A percentile compares a stretch with the other conserved stretches of the same genome.
phyloP scores from a whole-genome alignment of 2,797 vertebrate genomes.

The Scleropages formosus region DNA sequence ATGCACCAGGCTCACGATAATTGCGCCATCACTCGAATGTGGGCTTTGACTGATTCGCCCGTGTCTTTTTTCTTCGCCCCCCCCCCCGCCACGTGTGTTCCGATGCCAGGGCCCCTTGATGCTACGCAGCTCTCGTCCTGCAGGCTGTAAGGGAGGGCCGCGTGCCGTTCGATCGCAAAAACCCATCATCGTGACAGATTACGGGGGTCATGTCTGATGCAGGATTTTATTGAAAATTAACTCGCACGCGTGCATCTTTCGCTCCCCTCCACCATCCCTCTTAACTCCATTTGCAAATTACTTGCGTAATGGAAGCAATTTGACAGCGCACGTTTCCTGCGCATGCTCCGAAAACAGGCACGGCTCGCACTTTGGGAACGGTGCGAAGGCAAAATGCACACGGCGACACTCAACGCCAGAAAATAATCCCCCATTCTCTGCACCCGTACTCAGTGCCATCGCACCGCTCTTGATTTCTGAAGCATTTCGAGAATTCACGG shows the following conservation, averaged over 20 bases:
- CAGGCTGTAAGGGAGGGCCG: too few relatives aligned
- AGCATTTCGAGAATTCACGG: too few relatives aligned
- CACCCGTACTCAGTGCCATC: too few relatives aligned
- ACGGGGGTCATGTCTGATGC: not conserved
- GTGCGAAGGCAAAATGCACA: not conserved
- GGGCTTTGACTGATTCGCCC: not conserved
- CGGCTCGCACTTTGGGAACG: not conserved
- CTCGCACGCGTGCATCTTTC: not conserved
- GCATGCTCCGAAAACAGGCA: not conserved
- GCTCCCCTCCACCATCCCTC: not conserved
- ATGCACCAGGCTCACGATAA: not conserved
- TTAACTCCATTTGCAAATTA: not conserved
- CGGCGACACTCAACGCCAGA: too few relatives aligned
- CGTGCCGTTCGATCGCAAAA: not conserved
- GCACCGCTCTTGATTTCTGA: too few relatives aligned
- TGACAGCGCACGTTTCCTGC: not conserved
- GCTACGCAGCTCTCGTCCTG: not conserved
- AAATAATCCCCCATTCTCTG: too few relatives aligned
- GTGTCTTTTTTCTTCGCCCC: not conserved
- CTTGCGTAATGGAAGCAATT: not conserved
- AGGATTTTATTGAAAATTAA: not conserved
- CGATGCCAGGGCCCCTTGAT: not conserved
- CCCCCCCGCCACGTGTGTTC: not conserved
- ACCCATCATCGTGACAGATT: conserved; percentile 4
- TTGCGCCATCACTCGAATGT: not conserved